phyloP scores from a whole-genome alignment of 2,113 vertebrate genomes.

The Scopus umbretta region DNA sequence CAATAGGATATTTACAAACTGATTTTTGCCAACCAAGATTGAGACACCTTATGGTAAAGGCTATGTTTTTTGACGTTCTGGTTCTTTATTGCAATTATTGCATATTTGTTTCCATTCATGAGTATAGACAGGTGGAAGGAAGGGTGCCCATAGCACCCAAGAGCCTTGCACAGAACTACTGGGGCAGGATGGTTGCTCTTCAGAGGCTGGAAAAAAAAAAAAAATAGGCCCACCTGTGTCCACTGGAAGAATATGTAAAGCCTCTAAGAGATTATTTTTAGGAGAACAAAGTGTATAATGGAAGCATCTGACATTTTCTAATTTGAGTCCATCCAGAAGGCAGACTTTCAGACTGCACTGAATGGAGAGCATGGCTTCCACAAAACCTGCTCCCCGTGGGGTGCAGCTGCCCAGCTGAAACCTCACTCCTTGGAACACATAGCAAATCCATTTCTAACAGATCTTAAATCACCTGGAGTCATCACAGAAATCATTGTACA shows the following conservation, averaged over 20 bases:
- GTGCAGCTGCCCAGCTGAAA: background rate
- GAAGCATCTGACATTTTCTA: background rate
- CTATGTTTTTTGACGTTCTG: background rate
- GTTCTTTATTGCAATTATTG: background rate
- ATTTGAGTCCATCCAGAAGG: background rate
- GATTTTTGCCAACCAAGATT: background rate
- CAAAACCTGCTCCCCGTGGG: background rate
- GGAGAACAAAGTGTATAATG: background rate
- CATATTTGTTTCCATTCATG: background rate
- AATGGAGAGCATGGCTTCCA: background rate
- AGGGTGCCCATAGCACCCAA: background rate
- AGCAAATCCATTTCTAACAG: background rate
- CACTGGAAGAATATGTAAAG: background rate
- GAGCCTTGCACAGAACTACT: background rate
- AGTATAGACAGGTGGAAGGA: background rate
- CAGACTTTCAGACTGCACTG: background rate
- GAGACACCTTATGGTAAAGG: background rate
- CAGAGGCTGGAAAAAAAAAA: background rate
- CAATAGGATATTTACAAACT: background rate
- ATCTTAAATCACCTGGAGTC: background rate
- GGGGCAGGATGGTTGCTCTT: background rate
- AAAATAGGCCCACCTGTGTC: background rate
- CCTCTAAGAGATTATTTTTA: background rate
- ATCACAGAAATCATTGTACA: background rate
- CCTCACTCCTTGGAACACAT: background rate